Base-by-base conservation (phyloP, 2,113 vertebrate species). In the Willisornis vidua region DNA sequence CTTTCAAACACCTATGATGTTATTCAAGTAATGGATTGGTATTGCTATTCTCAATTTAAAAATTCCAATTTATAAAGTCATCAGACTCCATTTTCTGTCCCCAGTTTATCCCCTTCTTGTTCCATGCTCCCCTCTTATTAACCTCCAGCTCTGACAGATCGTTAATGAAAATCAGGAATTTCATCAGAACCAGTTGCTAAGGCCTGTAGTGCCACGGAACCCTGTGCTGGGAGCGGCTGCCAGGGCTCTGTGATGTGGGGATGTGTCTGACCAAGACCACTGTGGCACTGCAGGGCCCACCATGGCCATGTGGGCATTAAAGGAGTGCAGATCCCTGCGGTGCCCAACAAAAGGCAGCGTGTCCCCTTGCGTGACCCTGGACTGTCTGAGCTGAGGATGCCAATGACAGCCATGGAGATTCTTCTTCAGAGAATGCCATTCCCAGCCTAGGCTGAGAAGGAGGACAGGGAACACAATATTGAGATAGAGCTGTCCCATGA, bases 11-110 rank as follows among this genome's bases (percentile, higher is more conserved):
- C 23, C 57, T 84, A 75, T 15, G 6, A 61, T 84, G 24, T 68
- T 92, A 87, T 74, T 92, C 65, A 84, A 57, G 88, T 95, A 94
- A 94, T 68, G 45, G 85, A 90, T 84, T 84, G 54, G 8, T 78
- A 88, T 89, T 3, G 3, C 29, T 81, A 77, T 26, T 58, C 29
- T 87, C 41, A 86, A 46, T 68, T 90, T 72, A 88, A 71, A 94
- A 86, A 81, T 78, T 75, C 12, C 48, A 72, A 78, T 80, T 88
- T 84, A 57, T 86, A 84, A 75, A 82, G 65, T 14, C 45, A 62
- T 78, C 41, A 82, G 29, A 7, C 29, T 79, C 33, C 77, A 72
- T 71, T 51, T 58, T 35, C 67, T 68, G 33, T 54, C 41, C 6
- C 85, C 59, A 73, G 35, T 63, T 93, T 85, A 62, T 5, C 28